Base-by-base conservation (phyloP, 2,888 invertebrate genomes). In the Geotrupes spiniger region DNA sequence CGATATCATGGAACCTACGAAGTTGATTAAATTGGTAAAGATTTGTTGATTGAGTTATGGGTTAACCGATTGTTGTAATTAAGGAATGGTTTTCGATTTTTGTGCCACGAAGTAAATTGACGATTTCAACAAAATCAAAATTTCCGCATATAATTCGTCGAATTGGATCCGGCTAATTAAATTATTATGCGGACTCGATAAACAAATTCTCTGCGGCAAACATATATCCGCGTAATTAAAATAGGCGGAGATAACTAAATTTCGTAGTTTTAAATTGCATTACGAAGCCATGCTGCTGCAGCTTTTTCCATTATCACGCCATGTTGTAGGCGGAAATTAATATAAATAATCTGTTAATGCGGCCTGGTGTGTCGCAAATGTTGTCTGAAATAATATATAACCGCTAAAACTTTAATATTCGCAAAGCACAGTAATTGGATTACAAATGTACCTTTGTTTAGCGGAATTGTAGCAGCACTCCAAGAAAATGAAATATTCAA, bases 401-500 rank as follows among this genome's bases (percentile, higher is more conserved):
- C 59, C 42, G 55, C 56, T 58, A 54, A 52, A 62, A 61, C 58
- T 64, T 63, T 65, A 57, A 58, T 56, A 60, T 63, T 63, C 62
- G 56, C 58, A 60, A 61, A 62, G 61, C 58, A 57, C 51, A 50
- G 59, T 64, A 64, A 66, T 64, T 65, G 63, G 62, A 66, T 65
- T 65, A 63, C 57, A 60, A 61, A 60, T 58, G 60, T 58, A 64
- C 58, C 61, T 64, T 64, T 64, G 62, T 65, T 63, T 63, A 57
- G 62, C 49, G 53, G 54, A 53, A 58, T 57, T 53, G 52, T 49
- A 55, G 58, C 58, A 53, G 58, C 62, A 60, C 62, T 62, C 61
- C 57, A 62, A 60, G 61, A 63, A 51, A 64, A 63, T 66, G 62
- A 66, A 66, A 66, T 63, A 66, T 64, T 63, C 63, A 64, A 57